Conservation (phyloP, 2,888 invertebrate species). For the Hydraecia micacea region DNA sequence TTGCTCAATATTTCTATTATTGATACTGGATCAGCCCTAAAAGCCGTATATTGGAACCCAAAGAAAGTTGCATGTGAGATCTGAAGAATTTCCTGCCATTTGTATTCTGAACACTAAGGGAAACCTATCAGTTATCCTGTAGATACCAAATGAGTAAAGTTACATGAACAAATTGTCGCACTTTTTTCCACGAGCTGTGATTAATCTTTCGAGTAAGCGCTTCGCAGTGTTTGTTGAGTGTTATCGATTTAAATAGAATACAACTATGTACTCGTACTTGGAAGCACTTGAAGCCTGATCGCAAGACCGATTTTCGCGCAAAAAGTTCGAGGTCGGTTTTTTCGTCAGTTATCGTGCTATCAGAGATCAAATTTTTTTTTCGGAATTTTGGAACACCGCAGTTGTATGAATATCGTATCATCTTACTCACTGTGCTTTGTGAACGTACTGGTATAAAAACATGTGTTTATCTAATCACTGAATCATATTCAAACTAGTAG, state of each 20-base stretch:
- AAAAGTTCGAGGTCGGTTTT: slow-evolving; percentile 75
- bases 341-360: slow-evolving; percentile 66
- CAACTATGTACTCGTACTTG: slow-evolving; percentile 38
- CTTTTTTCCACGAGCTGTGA: slow-evolving; percentile 55
- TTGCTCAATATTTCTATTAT: slow-evolving; percentile 85
- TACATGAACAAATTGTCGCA: slow-evolving; percentile 52
- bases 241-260: slow-evolving; percentile 58
- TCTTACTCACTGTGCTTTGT: slow-evolving; percentile 48
- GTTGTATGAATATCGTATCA: slow-evolving; percentile 52
- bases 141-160: slow-evolving; percentile 56
- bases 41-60: slow-evolving; percentile 66
- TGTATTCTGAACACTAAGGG: slow-evolving; percentile 49
- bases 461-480: slow-evolving; percentile 66
- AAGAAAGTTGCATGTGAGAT: slow-evolving; percentile 53
- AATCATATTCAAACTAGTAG: slow-evolving; percentile 64
- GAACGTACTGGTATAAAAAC: slow-evolving; percentile 36
- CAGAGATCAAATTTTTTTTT: slow-evolving; percentile 70
- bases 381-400: slow-evolving; percentile 53
- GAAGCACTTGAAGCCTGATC: slow-evolving; percentile 63
- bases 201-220: slow-evolving; percentile 39
- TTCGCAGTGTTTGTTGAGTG: slow-evolving; percentile 51
- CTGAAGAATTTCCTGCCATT: slow-evolving; percentile 42
- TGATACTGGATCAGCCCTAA: slow-evolving; percentile 73
- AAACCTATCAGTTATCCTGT: slow-evolving; percentile 49
- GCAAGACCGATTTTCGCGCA: slow-evolving; percentile 69